Conservation (phyloP, 2,797 vertebrate genomes). For the Neoniphon sammara region DNA sequence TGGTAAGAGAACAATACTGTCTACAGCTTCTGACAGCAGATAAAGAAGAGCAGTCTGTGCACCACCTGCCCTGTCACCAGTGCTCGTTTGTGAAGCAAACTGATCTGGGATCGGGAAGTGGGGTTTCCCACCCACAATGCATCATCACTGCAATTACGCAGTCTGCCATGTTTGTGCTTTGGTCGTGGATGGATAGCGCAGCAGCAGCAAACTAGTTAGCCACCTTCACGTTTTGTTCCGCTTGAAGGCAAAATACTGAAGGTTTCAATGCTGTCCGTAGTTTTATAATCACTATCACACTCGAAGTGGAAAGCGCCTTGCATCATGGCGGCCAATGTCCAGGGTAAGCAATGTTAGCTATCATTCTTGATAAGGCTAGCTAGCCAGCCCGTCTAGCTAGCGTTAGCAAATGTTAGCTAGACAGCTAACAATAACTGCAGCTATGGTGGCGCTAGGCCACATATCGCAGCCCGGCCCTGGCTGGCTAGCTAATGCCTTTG, state of each 20-base stretch:
- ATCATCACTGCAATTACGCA: constrained; percentile 49
- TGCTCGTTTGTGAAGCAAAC: constrained; percentile 18
- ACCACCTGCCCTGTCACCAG: constrained; percentile 3
- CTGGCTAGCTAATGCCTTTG: not conserved
- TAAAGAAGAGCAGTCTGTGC: not conserved
- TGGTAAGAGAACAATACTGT: too few species aligned
- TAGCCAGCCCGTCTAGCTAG: constrained; percentile 21
- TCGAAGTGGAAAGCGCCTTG: constrained; percentile 59
- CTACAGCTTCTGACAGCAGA: too few species aligned
- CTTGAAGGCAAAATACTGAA: constrained; percentile 31
- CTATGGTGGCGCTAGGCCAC: constrained; percentile 35
- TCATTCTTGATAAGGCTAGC: constrained; percentile 38
- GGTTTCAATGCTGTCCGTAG: constrained; percentile 65
- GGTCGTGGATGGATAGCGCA: constrained; percentile 26
- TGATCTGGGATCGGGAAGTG: constrained; percentile 11
- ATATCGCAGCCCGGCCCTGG: not conserved
- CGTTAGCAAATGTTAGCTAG: not conserved
- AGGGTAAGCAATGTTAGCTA: constrained; percentile 72
- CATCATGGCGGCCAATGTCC: constrained; percentile 80
- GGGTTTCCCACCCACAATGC: constrained; percentile 75
- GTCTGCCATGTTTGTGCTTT: constrained; percentile 76
- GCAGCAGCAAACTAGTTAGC: constrained; percentile 36
- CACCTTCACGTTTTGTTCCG: not conserved
- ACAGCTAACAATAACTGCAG: not conserved
- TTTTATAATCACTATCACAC: constrained; percentile 45